Conservation (phyloP, 2,888 invertebrate species). For the Biston betularia region DNA sequence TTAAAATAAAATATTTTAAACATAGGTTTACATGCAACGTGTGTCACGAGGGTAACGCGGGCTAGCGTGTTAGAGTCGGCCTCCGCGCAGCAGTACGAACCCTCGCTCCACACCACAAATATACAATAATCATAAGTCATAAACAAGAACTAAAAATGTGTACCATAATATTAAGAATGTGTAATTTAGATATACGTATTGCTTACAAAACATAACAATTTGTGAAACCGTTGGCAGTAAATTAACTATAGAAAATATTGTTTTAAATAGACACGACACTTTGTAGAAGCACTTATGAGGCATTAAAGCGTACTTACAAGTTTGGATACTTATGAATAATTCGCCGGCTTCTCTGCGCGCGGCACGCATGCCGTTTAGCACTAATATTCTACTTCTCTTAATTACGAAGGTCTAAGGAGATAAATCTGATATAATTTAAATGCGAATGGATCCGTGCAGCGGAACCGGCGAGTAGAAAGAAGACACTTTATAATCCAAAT, state of each 20-base stretch:
- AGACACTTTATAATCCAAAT: constrained; percentile 79
- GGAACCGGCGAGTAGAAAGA: constrained; percentile 59
- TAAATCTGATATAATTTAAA: constrained; percentile 71
- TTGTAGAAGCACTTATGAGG: constrained; percentile 81
- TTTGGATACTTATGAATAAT: constrained; percentile 53
- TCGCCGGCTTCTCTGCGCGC: constrained; percentile 58
- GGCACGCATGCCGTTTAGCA: constrained; percentile 43
- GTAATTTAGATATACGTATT: constrained; percentile 69
- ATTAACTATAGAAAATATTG: constrained; percentile 63
- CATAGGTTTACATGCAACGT: constrained; percentile 79
- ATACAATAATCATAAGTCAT: constrained; percentile 69
- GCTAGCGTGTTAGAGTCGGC: constrained; percentile 17
- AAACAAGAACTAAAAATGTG: constrained; percentile 72
- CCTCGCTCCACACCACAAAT: constrained; percentile 59
- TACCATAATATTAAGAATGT: constrained; percentile 76
- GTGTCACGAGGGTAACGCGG: constrained; percentile 61
- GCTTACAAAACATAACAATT: constrained; percentile 74
- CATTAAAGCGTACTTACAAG: constrained; percentile 80
- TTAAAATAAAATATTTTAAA: constrained; percentile 84
- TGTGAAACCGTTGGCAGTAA: constrained; percentile 83
- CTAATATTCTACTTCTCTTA: constrained; percentile 52
- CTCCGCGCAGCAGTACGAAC: constrained; percentile 24
- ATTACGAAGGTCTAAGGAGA: constrained; percentile 69
- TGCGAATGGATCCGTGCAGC: constrained; percentile 63
- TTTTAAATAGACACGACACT: constrained; percentile 71